phyloP scores from a whole-genome alignment of 2,797 vertebrate species.

The Cichlasoma orientale region DNA sequence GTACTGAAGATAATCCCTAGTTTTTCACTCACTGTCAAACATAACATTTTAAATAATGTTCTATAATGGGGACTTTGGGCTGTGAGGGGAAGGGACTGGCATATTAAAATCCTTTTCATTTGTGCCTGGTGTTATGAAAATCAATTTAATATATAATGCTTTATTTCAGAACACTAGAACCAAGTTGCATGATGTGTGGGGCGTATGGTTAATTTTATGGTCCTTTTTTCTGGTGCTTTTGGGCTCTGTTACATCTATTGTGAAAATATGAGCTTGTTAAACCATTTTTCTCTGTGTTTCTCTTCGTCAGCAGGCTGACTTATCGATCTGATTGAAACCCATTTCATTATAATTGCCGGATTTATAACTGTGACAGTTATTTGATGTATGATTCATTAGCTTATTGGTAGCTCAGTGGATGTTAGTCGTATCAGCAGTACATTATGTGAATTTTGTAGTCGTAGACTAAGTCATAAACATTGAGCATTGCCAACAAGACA shows the following conservation, averaged over 20 bases:
- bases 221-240: neutral
- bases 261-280: neutral
- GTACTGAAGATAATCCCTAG: neutral
- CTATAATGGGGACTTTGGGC: neutral
- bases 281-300: neutral
- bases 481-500: neutral
- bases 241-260: neutral
- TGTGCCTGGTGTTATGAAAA: neutral
- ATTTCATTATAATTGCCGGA: neutral
- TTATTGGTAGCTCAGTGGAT: neutral
- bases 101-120: neutral
- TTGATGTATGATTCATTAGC: constrained; percentile 6
- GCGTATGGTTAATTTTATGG: neutral
- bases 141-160: neutral
- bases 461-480: neutral
- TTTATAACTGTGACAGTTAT: constrained; percentile 2
- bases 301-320: neutral
- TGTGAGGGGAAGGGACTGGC: neutral
- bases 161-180: neutral
- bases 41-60: constrained; percentile 1
- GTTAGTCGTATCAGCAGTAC: neutral
- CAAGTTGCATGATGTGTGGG: neutral
- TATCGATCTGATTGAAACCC: neutral
- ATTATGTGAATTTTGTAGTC: neutral
- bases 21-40: neutral